Evolutionary conservation across 2,113 vertebrate species (phyloP), one percentile per base, ranked within the genome.

Genomic region (Halichoerus grypus): DNA sequence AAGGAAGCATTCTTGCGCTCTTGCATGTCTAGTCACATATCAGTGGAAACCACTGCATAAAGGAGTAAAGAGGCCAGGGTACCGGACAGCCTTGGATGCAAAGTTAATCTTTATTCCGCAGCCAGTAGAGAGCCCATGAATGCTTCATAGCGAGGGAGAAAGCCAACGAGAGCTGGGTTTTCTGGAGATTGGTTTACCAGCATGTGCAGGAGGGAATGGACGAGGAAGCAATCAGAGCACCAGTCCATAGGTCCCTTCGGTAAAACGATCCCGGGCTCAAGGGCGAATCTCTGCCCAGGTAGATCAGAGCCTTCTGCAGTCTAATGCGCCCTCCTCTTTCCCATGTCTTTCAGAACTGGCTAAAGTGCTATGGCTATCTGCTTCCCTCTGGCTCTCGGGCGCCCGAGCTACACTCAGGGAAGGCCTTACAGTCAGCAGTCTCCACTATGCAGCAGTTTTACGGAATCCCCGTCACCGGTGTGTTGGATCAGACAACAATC

Each of bases 371-470:
- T 9, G 99, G 99, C 93, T 99, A 99, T 98, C 98, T 99, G 98
- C 99, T 99, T 95, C 99, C 99, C 36, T 99, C 99, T 77, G 99
- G 99, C 46, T 98, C 99, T 31, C 98, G 99, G 36, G 99, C 99
- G 1, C 99, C 99, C 0, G 99, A 99, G 96, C 97, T 99, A 97
- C 99, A 99, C 85, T 99, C 99, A 94, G 99, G 99, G 98, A 99
- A 99, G 88, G 99, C 98, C 98, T 99, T 99, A 98, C 99, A 99
- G 99, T 99, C 99, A 0, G 99, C 99, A 14, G 99, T 99, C 96
- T 99, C 99, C 77, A 99, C 99, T 94, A 99, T 99, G 99, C 99
- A 99, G 98, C 99, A 99, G 77, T 99, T 99, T 98, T 99, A 99
- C 12, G 99, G 99, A 67, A 99, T 99, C 80, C 99, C 99, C 0